Evolutionary conservation across 2,113 vertebrate species (phyloP).

Genomic region (Mola mola): DNA sequence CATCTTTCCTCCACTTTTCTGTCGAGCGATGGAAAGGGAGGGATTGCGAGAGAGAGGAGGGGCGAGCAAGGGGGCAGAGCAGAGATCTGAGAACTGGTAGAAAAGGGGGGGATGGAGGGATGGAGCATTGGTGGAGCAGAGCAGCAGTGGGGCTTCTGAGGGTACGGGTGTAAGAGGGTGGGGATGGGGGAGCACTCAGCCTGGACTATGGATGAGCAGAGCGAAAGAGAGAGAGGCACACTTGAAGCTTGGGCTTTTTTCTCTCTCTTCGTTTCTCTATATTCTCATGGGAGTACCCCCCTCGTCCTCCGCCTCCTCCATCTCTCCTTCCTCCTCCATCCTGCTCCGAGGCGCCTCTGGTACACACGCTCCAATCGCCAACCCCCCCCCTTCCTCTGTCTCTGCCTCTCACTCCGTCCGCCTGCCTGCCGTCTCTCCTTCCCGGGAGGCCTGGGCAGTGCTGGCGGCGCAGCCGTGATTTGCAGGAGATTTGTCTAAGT

Average conservation of each 20-base stretch:
- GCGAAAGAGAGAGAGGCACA: slow-evolving; percentile 59
- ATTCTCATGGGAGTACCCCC: slow-evolving; percentile 71
- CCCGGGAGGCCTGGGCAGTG: slow-evolving; percentile 77
- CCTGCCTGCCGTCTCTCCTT: slow-evolving; percentile 77
- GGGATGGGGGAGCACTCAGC: slow-evolving; percentile 61
- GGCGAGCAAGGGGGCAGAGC: slow-evolving; percentile 58
- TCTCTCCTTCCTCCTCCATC: slow-evolving; percentile 68
- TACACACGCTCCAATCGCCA: slow-evolving; percentile 77
- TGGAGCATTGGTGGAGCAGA: slow-evolving; percentile 33
- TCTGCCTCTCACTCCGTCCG: slow-evolving; percentile 73
- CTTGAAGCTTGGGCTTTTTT: slow-evolving; percentile 69
- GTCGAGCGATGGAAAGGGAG: slow-evolving; percentile 66
- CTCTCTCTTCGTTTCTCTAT: slow-evolving; percentile 59
- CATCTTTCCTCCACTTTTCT: slow-evolving; percentile 83
- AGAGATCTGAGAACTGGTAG: slow-evolving; percentile 75
- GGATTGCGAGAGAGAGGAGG: slow-evolving; percentile 57
- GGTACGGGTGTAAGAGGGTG: slow-evolving; percentile 65
- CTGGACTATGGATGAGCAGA: slow-evolving; percentile 68
- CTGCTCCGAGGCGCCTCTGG: slow-evolving; percentile 80
- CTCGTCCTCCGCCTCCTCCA: slow-evolving; percentile 35
- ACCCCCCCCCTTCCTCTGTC: slow-evolving; percentile 45
- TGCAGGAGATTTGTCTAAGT: slow-evolving; percentile 87
- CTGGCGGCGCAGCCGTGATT: slow-evolving; percentile 83
- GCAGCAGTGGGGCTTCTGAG: slow-evolving; percentile 65
- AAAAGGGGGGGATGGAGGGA: slow-evolving; percentile 17